Evolutionary conservation across 2,888 invertebrate genomes (phyloP).

Genomic region (Idaea biselata): DNA sequence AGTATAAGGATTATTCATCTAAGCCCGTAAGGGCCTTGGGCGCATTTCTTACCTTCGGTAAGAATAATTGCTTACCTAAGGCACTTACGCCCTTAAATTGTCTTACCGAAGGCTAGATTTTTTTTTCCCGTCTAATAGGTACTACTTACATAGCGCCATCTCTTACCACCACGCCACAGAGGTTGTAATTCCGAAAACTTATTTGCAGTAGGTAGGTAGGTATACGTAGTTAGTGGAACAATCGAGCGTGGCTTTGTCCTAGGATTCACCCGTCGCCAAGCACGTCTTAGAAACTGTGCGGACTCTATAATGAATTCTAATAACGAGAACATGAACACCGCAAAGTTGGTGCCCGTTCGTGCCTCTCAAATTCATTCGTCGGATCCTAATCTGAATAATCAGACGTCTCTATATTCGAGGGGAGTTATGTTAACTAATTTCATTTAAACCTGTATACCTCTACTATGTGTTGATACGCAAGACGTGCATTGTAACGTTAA

Average conservation of each 20-base stretch:
- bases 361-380: conserved; percentile 33
- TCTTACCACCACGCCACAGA: background rate
- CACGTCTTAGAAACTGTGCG: conserved; percentile 31
- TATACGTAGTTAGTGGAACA: conserved; percentile 26
- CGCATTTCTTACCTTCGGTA: too few species aligned
- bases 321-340: conserved; percentile 26
- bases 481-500: too few species aligned
- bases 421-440: conserved; percentile 28
- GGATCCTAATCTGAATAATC: conserved; percentile 33
- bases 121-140: too few species aligned
- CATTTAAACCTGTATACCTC: background rate
- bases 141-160: too few species aligned
- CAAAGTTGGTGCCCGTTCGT: conserved; percentile 31
- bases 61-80: too few species aligned
- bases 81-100: too few species aligned
- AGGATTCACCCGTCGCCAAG: conserved; percentile 31
- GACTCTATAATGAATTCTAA: conserved; percentile 36
- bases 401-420: conserved; percentile 25
- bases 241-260: conserved; percentile 42
- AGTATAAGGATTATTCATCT: too few species aligned
- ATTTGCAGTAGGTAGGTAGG: conserved; percentile 29
- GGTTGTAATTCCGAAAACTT: conserved; percentile 29
- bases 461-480: background rate
- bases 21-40: too few species aligned
- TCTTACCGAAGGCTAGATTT: too few species aligned